Conservation (phyloP, 1,140 invertebrate genomes). For the Steinernema feltiae region DNA sequence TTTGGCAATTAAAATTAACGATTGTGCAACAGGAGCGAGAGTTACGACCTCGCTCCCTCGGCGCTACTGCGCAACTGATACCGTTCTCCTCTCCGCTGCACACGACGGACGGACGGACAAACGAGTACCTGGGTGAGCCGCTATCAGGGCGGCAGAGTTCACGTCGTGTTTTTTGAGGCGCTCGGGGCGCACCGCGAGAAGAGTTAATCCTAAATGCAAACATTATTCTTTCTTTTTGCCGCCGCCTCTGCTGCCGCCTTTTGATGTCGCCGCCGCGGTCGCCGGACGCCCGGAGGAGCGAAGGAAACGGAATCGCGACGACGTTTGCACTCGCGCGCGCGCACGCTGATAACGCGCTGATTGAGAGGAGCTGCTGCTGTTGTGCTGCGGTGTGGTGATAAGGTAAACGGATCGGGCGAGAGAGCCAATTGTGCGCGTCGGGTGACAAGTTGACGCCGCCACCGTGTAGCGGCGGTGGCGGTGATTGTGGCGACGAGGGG, state of each 20-base stretch:
- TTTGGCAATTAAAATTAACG: not conserved
- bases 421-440: not conserved
- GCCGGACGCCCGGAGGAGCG: not conserved
- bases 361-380: not conserved
- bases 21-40: not conserved
- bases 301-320: not conserved
- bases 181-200: not conserved
- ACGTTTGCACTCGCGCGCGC: no score
- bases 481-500: not conserved
- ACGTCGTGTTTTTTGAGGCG: not conserved
- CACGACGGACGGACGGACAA: not conserved
- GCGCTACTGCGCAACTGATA: not conserved
- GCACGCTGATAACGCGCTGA: not conserved
- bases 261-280: not conserved
- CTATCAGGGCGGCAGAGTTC: not conserved
- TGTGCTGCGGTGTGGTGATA: no score
- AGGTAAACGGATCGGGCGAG: not conserved
- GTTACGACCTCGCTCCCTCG: no score
- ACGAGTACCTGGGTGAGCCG: not conserved
- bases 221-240: constrained; percentile 15
- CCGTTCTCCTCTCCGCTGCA: no score
- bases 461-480: no score
- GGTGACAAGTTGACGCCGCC: constrained; percentile 1
- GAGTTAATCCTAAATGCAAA: constrained; percentile 13
- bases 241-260: constrained; percentile 3